Evolutionary conservation across 2,888 invertebrate species (phyloP).

Genomic region (Andricus quercusramuli): DNA sequence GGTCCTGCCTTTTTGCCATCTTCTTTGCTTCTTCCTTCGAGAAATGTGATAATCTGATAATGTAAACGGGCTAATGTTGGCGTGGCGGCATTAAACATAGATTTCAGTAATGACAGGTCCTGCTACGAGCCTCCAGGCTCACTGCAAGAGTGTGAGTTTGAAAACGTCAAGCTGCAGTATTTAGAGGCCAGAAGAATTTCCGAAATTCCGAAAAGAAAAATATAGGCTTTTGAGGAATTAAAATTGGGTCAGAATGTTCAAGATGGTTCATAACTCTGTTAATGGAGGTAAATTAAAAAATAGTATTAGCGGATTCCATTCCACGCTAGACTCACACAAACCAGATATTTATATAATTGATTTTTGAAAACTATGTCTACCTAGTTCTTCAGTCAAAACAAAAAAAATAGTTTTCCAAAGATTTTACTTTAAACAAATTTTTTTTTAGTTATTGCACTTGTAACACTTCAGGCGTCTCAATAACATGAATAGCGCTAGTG

Average conservation of each 20-base stretch:
- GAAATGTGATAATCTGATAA: conserved; percentile 68
- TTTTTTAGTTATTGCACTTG: too few species aligned
- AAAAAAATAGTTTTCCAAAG: too few species aligned
- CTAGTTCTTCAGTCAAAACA: too few species aligned
- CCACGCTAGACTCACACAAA: too few species aligned
- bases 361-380: too few species aligned
- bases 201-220: neutral
- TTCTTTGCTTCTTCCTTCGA: conserved; percentile 28
- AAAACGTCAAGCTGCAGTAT: conserved; percentile 4
- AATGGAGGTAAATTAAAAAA: too few species aligned
- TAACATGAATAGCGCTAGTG: too few species aligned
- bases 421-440: too few species aligned
- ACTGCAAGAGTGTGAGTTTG: conserved; percentile 1
- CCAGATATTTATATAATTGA: too few species aligned
- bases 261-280: neutral
- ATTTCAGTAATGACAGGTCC: conserved; percentile 65
- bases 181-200: neutral
- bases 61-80: conserved; percentile 57
- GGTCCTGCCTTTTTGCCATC: conserved; percentile 18
- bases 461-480: too few species aligned
- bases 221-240: neutral
- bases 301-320: too few species aligned
- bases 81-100: conserved; percentile 63
- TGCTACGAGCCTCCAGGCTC: conserved; percentile 47
- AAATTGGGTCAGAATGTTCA: neutral